Evolutionary conservation across 2,888 invertebrate species (phyloP).

Genomic region (Eristalis pertinax): DNA sequence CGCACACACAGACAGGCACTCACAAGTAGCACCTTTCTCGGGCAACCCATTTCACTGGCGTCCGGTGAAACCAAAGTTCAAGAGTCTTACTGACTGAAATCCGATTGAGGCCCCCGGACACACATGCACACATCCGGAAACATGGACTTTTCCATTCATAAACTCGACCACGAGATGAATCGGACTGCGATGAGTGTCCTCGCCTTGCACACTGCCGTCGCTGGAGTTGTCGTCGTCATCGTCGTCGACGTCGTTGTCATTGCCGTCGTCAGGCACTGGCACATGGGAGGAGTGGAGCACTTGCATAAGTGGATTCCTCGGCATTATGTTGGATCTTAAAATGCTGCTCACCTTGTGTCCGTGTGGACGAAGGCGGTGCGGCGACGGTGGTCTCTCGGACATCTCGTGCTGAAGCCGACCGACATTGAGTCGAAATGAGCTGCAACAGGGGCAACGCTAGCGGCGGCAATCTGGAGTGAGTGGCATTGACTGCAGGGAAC

Average conservation of each 20-base stretch:
- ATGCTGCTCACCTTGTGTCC: slow-evolving; percentile 61
- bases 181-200: neutral
- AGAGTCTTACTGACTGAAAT: slow-evolving; percentile 42
- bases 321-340: slow-evolving; percentile 55
- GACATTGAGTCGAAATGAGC: slow-evolving; percentile 24
- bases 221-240: neutral
- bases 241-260: neutral
- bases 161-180: slow-evolving; percentile 51
- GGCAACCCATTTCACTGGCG: neutral
- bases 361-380: neutral
- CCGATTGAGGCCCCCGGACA: slow-evolving; percentile 39
- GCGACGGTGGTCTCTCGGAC: neutral
- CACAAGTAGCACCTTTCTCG: neutral
- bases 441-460: neutral
- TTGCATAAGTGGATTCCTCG: slow-evolving; percentile 48
- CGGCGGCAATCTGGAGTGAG: neutral
- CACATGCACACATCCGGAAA: slow-evolving; percentile 50
- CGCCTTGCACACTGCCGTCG: neutral
- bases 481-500: slow-evolving; percentile 24
- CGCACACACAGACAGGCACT: neutral
- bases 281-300: slow-evolving; percentile 25
- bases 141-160: slow-evolving; percentile 60
- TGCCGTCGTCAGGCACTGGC: neutral
- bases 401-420: slow-evolving; percentile 55
- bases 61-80: slow-evolving; percentile 31